These are phyloP conservation scores for Lysandra coridon DNA, from an alignment of 2,888 invertebrate genomes.

Conservation along the genomic window DNA sequence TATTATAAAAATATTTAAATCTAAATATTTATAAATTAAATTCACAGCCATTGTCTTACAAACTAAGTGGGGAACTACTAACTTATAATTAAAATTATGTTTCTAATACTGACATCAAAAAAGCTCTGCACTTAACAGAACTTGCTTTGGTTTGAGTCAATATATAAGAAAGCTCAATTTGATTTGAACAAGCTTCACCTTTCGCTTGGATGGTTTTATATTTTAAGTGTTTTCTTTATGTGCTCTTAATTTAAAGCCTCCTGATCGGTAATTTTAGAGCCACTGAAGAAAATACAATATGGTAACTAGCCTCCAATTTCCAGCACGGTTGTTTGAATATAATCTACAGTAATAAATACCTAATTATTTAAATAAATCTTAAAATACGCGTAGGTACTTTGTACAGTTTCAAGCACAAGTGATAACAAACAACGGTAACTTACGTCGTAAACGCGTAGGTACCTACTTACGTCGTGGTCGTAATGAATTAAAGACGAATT, in stretches of 20 bases:
- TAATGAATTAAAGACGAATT: no score
- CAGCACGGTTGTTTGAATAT: not conserved
- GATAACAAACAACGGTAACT: no score
- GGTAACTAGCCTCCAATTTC: constrained; percentile 15
- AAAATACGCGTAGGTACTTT: not conserved
- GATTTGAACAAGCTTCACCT: not conserved
- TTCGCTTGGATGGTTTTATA: not conserved
- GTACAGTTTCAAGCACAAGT: not conserved
- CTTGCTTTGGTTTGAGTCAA: constrained; percentile 27
- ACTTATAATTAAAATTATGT: not conserved
- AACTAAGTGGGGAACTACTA: not conserved
- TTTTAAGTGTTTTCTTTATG: not conserved
- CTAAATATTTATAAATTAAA: not conserved
- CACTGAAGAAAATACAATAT: not conserved
- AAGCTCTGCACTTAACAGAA: constrained; percentile 11
- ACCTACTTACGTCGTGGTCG: no score
- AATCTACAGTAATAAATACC: constrained; percentile 4
- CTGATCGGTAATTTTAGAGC: not conserved
- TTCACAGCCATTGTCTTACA: constrained; percentile 24
- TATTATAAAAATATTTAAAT: not conserved
- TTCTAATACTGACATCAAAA: constrained; percentile 28
- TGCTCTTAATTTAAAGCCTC: not conserved
- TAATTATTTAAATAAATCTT: not conserved
- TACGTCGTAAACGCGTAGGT: no score
- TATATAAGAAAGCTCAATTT: not conserved